Evolutionary conservation across 2,888 invertebrate genomes (phyloP), one percentile per base, ranked within the genome.

Genomic region (Brassicogethes aeneus): DNA sequence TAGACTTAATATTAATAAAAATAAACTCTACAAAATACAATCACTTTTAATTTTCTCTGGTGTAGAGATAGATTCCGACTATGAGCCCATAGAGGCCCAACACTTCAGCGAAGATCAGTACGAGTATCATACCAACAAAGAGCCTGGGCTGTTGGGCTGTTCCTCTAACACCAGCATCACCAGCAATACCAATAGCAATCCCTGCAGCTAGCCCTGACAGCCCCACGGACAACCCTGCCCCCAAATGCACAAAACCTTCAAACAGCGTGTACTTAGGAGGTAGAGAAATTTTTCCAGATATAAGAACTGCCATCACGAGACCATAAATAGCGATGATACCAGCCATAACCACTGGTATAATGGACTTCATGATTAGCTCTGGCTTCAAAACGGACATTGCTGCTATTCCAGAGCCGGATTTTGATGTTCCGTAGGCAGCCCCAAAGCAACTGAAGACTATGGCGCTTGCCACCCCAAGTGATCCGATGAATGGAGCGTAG

Each of bases 271-370:
- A 80, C 35, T 65, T 39, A 31, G 82, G 75, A 34, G 83, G 76
- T 47, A 70, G 64, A 0, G 76, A 75, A 57, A 95, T 75, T 61
- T 77, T 77, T 66, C 95, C 93, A 56, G 96, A 90, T 66, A 99
- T 94, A 60, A 99, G 87, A 56, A 97, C 96, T 63, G 99, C 94
- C 57, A 99, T 95, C 56, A 99, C 99, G 65, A 99, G 79, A 62
- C 99, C 99, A 70, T 99, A 99, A 73, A 99, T 99, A 75, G 96
- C 99, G 70, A 99, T 91, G 70, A 99, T 99, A 93, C 97, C 97
- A 70, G 95, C 94, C 94, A 95, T 95, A 77, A 95, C 93, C 59
- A 99, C 97, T 59, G 99, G 99, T 75, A 99, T 97, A 77, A 99
- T 96, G 70, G 95, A 97, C 75, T 97, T 99, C 97, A 99, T 99